Evolutionary conservation across 2,888 invertebrate genomes (phyloP), one percentile per base, ranked within the genome.

Genomic region (Omphaloscelis lunosa): DNA sequence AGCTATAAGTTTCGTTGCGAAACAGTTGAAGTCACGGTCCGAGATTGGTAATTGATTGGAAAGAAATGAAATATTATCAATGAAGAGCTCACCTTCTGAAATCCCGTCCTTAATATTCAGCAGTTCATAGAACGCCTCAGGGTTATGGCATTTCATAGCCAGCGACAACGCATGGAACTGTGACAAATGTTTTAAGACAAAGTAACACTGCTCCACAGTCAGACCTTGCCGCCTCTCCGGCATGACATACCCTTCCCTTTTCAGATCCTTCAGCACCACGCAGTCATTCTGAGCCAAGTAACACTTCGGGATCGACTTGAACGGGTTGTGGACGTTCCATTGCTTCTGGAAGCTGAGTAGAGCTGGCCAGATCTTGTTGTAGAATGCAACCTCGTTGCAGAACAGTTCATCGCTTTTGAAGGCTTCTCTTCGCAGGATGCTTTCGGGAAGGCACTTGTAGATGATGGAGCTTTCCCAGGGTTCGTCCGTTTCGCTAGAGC

Each of bases 371-470:
- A 98, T 98, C 86, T 97, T 97, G 53, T 97, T 98, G 90, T 98
- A 98, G 90, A 98, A 98, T 15, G 97, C 97, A 0, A 98, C 97
- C 92, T 98, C 98, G 87, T 98, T 98, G 89, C 97, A 97, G 90
- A 98, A 98, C 0, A 98, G 92, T 75, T 97, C 97, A 77, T 98
- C 98, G 89, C 98, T 98, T 92, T 98, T 98, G 89, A 97, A 98
- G 0, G 97, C 97, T 88, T 98, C 98, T n/a, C 98, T 94, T 51
- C 97, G 95, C 34, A 97, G 95, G 17, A 96, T 94, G 82, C 97
- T 98, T 83, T 97, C 97, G 0, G 98, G 98, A 27, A 98, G 93
- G 84, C 98, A 97, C 93, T 98, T 98, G 93, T 98, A 98, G 79
- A 98, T 98, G 61, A 98, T 96, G 34, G 97, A 97, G 39, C 97